These are phyloP conservation scores for Pachyrhynchus sulphureomaculatus DNA, from an alignment of 1,140 invertebrate species.

Conservation along the genomic window DNA sequence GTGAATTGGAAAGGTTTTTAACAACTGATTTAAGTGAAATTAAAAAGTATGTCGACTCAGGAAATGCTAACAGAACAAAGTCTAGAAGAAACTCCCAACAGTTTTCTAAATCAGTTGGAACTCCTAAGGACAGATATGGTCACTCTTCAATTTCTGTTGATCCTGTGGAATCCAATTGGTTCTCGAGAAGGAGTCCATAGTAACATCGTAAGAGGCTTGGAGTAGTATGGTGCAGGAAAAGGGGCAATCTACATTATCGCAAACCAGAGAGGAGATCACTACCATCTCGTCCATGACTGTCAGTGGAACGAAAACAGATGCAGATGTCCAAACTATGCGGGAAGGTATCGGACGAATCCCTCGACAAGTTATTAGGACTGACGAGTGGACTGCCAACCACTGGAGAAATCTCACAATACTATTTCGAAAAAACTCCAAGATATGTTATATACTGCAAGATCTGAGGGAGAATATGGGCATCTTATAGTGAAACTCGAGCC, in stretches of 20 bases:
- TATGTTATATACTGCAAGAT: conserved; percentile 22
- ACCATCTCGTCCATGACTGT: conserved; percentile 21
- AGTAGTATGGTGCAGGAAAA: neutral
- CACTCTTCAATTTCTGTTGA: neutral
- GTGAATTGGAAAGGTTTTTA: too few relatives aligned
- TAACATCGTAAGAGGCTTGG: neutral
- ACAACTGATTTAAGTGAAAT: too few relatives aligned
- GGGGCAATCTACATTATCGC: neutral
- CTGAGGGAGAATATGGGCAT: conserved; percentile 15
- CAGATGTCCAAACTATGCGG: neutral
- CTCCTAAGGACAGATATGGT: neutral
- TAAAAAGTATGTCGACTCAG: neutral
- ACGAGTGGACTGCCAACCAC: neutral
- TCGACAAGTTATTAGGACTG: neutral
- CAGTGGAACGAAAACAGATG: conserved; percentile 4
- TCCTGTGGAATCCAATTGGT: neutral
- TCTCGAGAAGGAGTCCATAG: neutral
- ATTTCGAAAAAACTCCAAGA: conserved; percentile 8
- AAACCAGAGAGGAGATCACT: conserved; percentile 14
- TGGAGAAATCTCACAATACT: conserved; percentile 14
- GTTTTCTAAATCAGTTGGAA: neutral
- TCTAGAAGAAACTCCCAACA: neutral
- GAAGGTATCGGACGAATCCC: neutral
- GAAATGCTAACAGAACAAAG: neutral
- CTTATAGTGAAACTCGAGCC: conserved; percentile 14